Evolutionary conservation across 2,888 invertebrate genomes (phyloP).

Genomic region (Strigamia crassipes): DNA sequence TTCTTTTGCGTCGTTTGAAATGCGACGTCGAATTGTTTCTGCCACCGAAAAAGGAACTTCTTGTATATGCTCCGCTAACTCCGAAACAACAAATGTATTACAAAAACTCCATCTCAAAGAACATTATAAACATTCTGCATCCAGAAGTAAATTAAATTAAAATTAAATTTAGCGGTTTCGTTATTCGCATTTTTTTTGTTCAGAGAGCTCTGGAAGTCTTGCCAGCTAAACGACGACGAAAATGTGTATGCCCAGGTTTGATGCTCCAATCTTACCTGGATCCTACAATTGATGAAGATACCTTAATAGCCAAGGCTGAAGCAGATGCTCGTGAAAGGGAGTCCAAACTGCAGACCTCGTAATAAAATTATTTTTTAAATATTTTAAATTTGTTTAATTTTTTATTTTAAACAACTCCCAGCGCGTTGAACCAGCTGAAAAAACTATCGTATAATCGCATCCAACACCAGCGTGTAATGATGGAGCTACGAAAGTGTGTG

Average conservation of each 20-base stretch:
- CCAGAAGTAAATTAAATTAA: neutral
- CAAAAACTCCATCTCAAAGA: constrained; percentile 51
- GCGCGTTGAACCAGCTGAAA: neutral
- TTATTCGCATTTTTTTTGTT: neutral
- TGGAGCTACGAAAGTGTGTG: constrained; percentile 48
- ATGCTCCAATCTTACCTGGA: neutral
- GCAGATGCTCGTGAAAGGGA: neutral
- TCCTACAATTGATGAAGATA: neutral
- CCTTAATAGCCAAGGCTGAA: neutral
- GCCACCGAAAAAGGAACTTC: constrained; percentile 70
- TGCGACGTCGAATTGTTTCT: constrained; percentile 67
- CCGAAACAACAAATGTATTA: constrained; percentile 66
- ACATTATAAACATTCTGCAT: neutral
- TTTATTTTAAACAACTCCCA: neutral
- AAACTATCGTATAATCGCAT: neutral
- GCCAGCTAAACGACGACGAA: neutral
- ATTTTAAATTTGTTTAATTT: neutral
- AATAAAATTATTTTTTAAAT: neutral
- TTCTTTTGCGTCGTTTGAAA: constrained; percentile 71
- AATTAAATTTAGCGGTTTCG: neutral
- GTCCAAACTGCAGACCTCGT: neutral
- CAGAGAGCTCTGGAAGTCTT: neutral
- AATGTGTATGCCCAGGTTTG: neutral
- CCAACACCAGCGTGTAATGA: constrained; percentile 18
- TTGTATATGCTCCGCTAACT: constrained; percentile 69